Percentiles rank a stretch among this genome's conserved stretches.
Conservation (phyloP, 2,797 vertebrate genomes). For the Micrastur ruficollis region DNA sequence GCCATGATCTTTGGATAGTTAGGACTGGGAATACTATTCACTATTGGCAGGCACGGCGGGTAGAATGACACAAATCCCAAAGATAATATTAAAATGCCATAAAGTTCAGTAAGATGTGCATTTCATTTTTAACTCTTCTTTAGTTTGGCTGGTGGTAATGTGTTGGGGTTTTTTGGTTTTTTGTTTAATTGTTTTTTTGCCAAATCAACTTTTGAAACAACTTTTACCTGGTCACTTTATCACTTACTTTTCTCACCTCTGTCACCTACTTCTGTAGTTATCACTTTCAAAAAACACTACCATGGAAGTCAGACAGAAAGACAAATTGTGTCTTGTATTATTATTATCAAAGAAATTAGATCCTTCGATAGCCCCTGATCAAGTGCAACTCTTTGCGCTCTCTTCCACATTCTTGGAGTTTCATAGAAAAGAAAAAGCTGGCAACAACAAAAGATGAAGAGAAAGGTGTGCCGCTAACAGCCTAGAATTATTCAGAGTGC, state of each 20-base stretch:
- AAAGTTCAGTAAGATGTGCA: conserved; percentile 19
- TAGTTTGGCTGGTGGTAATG: background rate
- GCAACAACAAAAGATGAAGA: background rate
- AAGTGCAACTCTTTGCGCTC: background rate
- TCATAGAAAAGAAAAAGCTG: background rate
- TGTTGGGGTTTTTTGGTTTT: background rate
- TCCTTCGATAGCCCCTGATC: background rate
- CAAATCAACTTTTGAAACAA: background rate
- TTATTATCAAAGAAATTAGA: background rate
- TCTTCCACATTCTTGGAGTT: background rate
- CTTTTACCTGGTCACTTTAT: background rate
- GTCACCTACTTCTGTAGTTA: background rate
- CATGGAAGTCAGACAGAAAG: background rate
- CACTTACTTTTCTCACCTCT: background rate
- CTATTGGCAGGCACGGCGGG: conserved; percentile 36
- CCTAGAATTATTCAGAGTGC: background rate
- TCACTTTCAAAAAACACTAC: background rate
- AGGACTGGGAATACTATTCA: conserved; percentile 20
- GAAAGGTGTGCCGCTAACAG: background rate
- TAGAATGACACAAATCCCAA: conserved; percentile 63
- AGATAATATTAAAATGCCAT: conserved; percentile 46
- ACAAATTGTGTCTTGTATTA: background rate
- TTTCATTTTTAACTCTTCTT: conserved; percentile 57
- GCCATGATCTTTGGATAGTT: conserved; percentile 1
- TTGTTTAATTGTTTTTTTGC: background rate